A percentile compares a stretch with the other conserved stretches of the same genome.
Evolutionary conservation across 1,140 invertebrate species (phyloP).

Genomic region (Calycopis cecrops): DNA sequence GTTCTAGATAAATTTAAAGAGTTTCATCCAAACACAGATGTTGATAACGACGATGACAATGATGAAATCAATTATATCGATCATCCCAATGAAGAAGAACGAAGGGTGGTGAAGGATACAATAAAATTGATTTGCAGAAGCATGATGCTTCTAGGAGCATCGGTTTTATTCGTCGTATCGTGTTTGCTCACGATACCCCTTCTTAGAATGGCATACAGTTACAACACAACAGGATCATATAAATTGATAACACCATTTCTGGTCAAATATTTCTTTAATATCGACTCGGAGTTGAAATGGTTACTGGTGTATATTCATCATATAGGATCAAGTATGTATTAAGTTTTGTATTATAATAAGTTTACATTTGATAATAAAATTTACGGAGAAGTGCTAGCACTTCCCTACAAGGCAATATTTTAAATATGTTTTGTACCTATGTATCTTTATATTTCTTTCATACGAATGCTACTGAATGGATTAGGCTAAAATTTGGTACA

Average conservation of each 20-base stretch:
- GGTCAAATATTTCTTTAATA: conserved; percentile 12
- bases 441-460: too few relatives aligned
- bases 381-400: too few relatives aligned
- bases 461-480: too few relatives aligned
- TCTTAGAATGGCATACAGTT: conserved; percentile 1
- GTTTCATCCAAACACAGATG: background rate
- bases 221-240: background rate
- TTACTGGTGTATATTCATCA: conserved; percentile 12
- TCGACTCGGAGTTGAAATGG: background rate
- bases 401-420: too few relatives aligned
- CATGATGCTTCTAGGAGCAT: background rate
- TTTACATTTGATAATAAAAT: too few relatives aligned
- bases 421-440: too few relatives aligned
- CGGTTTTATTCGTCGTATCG: background rate
- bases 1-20: background rate
- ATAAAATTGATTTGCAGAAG: background rate
- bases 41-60: too few relatives aligned
- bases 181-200: background rate
- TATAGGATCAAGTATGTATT: conserved; percentile 8
- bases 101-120: background rate
- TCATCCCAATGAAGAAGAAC: background rate
- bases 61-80: too few relatives aligned
- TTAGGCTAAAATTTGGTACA: too few relatives aligned
- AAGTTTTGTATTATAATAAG: background rate
- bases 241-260: conserved; percentile 7